Conservation (phyloP, 2,888 invertebrate species). For the Loripinus fragilis region DNA sequence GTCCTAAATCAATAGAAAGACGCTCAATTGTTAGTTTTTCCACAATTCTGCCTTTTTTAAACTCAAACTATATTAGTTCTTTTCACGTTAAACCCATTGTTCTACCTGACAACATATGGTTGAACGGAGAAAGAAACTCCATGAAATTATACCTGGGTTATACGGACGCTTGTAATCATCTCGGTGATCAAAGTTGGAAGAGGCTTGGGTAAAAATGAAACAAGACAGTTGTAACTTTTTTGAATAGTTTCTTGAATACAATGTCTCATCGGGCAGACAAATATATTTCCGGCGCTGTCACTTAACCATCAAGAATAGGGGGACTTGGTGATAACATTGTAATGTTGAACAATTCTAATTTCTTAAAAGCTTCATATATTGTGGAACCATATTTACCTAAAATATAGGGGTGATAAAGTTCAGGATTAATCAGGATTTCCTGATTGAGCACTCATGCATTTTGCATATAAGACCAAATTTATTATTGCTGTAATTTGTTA, state of each 20-base stretch:
- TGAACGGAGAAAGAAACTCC: neutral
- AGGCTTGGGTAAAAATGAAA: neutral
- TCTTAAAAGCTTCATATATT: conserved; percentile 31
- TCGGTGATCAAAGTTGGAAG: too few relatives aligned
- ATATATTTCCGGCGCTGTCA: conserved; percentile 30
- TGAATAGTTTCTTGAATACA: too few relatives aligned
- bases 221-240: neutral
- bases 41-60: conserved; percentile 4
- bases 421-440: too few relatives aligned
- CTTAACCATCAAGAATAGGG: conserved; percentile 31
- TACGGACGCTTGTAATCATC: too few relatives aligned
- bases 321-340: conserved; percentile 25
- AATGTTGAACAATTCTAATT: conserved; percentile 26
- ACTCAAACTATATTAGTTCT: conserved; percentile 1
- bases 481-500: too few relatives aligned
- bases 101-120: conserved; percentile 18
- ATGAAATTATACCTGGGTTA: conserved; percentile 1
- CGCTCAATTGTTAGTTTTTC: conserved; percentile 7
- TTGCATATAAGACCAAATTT: too few relatives aligned
- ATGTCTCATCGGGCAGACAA: too few relatives aligned
- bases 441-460: too few relatives aligned
- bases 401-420: too few relatives aligned
- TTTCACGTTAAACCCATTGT: conserved; percentile 2
- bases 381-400: too few relatives aligned
- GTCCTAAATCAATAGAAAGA: neutral